Evolutionary conservation across 2,888 invertebrate genomes (phyloP), one percentile per base, ranked within the genome.

Genomic region (Tetropium fuscum): DNA sequence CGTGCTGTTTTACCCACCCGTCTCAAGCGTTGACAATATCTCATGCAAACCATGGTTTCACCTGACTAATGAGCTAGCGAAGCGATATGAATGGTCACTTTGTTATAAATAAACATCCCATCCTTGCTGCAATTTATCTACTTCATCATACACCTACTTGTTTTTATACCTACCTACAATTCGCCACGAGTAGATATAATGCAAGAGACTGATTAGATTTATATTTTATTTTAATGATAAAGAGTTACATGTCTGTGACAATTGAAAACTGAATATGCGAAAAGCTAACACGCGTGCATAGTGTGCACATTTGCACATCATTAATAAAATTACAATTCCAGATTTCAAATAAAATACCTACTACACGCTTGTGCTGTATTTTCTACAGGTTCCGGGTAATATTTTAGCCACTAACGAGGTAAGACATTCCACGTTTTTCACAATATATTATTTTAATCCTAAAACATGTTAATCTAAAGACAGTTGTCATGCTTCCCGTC

Each of bases 221-320:
- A n/a, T n/a, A n/a, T n/a, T n/a, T n/a, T n/a, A n/a, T n/a, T n/a
- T n/a, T n/a, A n/a, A n/a, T n/a, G n/a, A n/a, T 34, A 13, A 34
- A 11, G 2, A 34, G 13, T 15, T 15, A 11, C 10, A n/a, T 10
- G 30, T 7, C 34, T 13, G 6, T 34, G n/a, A n/a, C n/a, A n/a
- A 32, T 32, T 32, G 32, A 32, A 11, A 10, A 13, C 10, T 4
- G 5, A 13, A 32, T 22, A 13, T 13, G 2, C 41, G 30, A 19
- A 30, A 30, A 20, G 25, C 25, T 15, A 25, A 66, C 51, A 66
- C 69, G 72, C 72, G 71, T 74, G 74, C 66, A 64, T 64, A 66
- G 62, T 61, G 63, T 64, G 60, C 66, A 70, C 71, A 71, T 74
- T 74, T 74, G 74, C 74, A 74, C 74, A 61, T 74, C 71, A 73